Conservation (phyloP, 2,113 vertebrate genomes). For the Lucifuga dentata region DNA sequence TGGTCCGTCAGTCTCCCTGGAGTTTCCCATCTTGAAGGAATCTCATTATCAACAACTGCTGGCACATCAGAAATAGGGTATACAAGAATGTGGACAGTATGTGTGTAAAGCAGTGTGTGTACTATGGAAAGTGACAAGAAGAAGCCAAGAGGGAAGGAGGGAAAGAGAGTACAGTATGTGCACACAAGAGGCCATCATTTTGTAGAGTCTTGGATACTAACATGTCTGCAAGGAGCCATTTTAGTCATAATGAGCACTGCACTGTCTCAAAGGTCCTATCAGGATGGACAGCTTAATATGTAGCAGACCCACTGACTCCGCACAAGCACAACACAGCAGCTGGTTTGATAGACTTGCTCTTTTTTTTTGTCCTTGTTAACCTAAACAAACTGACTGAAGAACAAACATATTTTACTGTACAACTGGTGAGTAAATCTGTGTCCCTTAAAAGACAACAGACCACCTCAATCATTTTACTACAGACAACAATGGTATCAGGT, state of each 20-base stretch:
- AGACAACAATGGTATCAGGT: too few species aligned
- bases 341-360: too few species aligned
- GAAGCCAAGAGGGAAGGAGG: conserved; percentile 24
- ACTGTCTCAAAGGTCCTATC: conserved; percentile 39
- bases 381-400: too few species aligned
- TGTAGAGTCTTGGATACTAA: conserved; percentile 61
- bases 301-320: background rate
- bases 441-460: too few species aligned
- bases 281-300: conserved; percentile 14
- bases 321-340: conserved; percentile 7
- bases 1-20: conserved; percentile 74
- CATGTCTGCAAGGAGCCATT: conserved; percentile 58
- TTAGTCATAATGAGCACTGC: conserved; percentile 42
- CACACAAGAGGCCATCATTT: conserved; percentile 67
- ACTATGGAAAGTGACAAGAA: conserved; percentile 46
- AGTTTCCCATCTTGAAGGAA: conserved; percentile 76
- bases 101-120: conserved; percentile 33
- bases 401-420: too few species aligned
- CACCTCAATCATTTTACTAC: too few species aligned
- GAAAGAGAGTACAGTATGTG: conserved; percentile 18
- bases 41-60: conserved; percentile 80
- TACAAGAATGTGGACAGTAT: conserved; percentile 42
- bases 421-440: too few species aligned
- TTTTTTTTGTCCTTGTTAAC: background rate
- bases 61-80: conserved; percentile 68